A percentile compares a stretch with the other conserved stretches of the same genome.
These are phyloP conservation scores for Novumbra hubbsi DNA, from an alignment of 2,797 vertebrate genomes.

Conservation along the genomic window DNA sequence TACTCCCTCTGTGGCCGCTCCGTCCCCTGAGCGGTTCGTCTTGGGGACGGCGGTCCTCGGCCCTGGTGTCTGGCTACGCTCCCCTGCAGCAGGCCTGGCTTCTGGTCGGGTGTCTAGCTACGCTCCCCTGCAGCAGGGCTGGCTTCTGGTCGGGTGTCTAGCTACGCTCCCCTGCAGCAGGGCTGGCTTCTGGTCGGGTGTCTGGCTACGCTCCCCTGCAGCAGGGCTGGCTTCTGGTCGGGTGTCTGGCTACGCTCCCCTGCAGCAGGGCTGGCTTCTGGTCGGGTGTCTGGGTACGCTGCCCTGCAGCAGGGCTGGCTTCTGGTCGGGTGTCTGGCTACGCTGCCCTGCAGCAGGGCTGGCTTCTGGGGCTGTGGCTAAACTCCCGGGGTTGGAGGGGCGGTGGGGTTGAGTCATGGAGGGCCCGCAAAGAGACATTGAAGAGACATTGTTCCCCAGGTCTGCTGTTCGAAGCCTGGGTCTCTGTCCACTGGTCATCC, in stretches of 20 bases:
- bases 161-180: no score
- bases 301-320: not conserved
- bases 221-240: not conserved
- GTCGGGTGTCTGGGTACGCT: not conserved
- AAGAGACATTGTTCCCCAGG: constrained; percentile 10
- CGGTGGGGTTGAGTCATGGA: not conserved
- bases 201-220: not conserved
- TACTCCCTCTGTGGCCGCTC: not conserved
- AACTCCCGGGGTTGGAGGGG: not conserved
- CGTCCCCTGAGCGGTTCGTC: not conserved
- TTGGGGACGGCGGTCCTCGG: not conserved
- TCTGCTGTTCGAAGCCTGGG: constrained; percentile 6
- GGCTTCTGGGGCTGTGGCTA: not conserved
- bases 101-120: no score
- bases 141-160: no score
- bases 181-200: not conserved
- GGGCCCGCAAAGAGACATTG: no score
- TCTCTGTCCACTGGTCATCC: not conserved
- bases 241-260: not conserved
- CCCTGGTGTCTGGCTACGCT: not conserved
- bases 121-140: no score
- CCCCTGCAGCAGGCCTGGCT: not conserved
- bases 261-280: not conserved
- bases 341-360: not conserved
- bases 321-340: not conserved